phyloP scores from a whole-genome alignment of 2,797 vertebrate genomes.

The Pseudochirops corinnae region DNA sequence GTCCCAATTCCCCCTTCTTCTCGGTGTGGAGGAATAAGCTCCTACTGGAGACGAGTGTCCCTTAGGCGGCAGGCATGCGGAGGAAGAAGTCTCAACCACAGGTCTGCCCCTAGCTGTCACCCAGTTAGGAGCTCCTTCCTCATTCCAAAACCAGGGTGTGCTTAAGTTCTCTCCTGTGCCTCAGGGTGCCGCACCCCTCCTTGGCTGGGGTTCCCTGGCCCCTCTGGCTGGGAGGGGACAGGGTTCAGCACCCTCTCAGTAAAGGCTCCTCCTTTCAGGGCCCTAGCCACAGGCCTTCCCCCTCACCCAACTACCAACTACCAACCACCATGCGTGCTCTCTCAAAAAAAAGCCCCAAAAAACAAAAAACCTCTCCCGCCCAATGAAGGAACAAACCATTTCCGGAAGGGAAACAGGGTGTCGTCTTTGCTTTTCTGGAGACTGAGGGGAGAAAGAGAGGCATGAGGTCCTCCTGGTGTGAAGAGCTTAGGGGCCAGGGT shows the following conservation, averaged over 20 bases:
- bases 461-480: neutral
- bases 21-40: neutral
- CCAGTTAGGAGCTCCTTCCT: conserved; percentile 62
- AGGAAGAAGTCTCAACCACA: neutral
- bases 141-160: conserved; percentile 57
- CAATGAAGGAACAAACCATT: neutral
- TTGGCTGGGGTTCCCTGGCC: neutral
- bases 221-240: neutral
- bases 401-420: neutral
- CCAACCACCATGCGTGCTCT: neutral
- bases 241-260: neutral
- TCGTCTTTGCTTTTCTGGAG: neutral
- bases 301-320: neutral
- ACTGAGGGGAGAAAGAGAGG: neutral
- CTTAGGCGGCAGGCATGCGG: neutral
- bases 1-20: neutral
- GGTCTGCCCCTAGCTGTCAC: neutral
- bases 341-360: neutral
- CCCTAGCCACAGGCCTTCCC: neutral
- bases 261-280: neutral
- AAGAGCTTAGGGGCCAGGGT: neutral
- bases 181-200: neutral
- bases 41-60: neutral
- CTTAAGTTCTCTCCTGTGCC: neutral
- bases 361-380: neutral